Base-by-base conservation (phyloP, 2,113 vertebrate genomes). In the Nesogale talazaci region DNA sequence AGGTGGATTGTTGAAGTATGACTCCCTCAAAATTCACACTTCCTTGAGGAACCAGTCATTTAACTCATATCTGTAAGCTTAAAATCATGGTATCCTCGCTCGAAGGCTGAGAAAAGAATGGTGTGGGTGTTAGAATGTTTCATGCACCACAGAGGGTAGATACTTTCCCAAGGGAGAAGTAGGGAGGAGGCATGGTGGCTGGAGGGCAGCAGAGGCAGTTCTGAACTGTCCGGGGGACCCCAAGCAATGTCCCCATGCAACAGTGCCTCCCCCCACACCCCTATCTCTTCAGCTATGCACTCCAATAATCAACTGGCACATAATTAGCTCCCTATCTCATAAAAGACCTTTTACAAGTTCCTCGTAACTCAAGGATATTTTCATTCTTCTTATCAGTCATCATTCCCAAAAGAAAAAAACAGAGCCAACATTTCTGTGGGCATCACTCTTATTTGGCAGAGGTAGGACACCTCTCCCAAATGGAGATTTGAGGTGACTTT, bases 11-110 rank as follows among this genome's bases (percentile, higher is more conserved):
- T 83, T 78, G 79, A 40, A 89, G 70, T 95, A 70, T 23, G 86
- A 95, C 92, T 93, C 89, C 85, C 57, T 31, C 23, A 77, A 90
- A 92, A 75, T 92, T 96, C 89, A 92, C 88, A 94, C 88, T 93
- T 83, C 25, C 85, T 89, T 69, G 38, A 25, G 46, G 56, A 89
- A 91, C 94, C 78, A 84, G 31, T 75, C 72, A 27, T 80, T 80
- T 63, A 83, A 90, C 38, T 59, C 34, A 76, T 19, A 25, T 16
- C 91, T 34, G 84, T 63, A 31, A 14, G 25, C 31, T 91, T 72
- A n/a, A 40, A 75, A 42, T 83, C n/a, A 67, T 56, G 40, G 34
- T 22, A 82, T 52, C 77, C 38, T 15, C 67, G 31, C 86, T 83
- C n/a, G 36, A 31, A 92, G 46, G 20, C 52, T 88, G 22, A 42